Evolutionary conservation across 2,888 invertebrate genomes (phyloP), one percentile per base, ranked within the genome.

Genomic region (Lasioglossum leucozonium): DNA sequence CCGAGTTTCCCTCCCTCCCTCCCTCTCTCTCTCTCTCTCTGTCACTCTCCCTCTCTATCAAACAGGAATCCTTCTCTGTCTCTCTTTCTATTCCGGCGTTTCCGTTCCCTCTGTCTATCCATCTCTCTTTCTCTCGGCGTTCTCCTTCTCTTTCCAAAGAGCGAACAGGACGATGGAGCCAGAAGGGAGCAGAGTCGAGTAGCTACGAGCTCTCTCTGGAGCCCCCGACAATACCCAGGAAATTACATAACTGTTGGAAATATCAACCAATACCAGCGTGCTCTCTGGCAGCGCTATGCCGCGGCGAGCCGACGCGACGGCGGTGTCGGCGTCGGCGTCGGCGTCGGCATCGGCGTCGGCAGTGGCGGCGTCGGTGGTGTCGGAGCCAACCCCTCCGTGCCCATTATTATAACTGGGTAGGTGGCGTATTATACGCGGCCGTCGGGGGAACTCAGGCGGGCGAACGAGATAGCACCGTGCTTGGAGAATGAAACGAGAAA

Each of bases 161-260:
- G 44, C 82, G 72, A 69, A 81, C 34, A 73, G 88, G 78, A 82
- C 81, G 87, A 84, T 88, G 83, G 34, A 55, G 51, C 58, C 69
- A 58, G 82, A 82, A 51, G 83, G 83, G 77, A 72, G 77, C 62
- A 44, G 84, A 80, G 84, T 71, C 73, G 78, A 79, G 79, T 65
- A 67, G 85, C 80, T 82, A 79, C 87, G 83, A 85, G 86, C 83
- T 79, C 90, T 88, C 88, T 89, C 92, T 92, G 92, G 90, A 88
- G 89, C 80, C 83, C 87, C 86, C 93, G 93, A 95, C 95, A 95
- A 95, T 95, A 94, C 92, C 94, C 95, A 95, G 95, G 95, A 95
- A 95, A 95, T 95, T 95, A 95, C 95, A 95, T 94, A 95, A 95
- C 95, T 95, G 95, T 95, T 95, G 95, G 94, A 94, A 95, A 95